Conservation (phyloP, 2,888 invertebrate genomes). For the Dicycla oo region DNA sequence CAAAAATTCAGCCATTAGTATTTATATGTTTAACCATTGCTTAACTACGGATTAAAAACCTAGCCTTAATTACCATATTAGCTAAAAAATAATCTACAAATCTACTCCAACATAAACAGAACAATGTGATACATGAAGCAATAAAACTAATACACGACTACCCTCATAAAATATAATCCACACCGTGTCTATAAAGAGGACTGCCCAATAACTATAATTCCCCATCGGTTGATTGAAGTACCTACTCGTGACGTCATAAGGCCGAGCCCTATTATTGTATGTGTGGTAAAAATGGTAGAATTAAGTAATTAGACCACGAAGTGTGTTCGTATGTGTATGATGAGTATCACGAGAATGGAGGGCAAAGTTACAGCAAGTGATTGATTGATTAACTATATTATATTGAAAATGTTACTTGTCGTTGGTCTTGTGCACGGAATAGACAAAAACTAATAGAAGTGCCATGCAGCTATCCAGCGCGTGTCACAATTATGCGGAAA, state of each 20-base stretch:
- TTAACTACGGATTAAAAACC: conserved; percentile 2
- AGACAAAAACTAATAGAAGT: no score
- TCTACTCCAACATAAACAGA: conserved; percentile 1
- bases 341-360: conserved; percentile 9
- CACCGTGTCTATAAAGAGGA: conserved; percentile 35
- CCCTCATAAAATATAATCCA: conserved; percentile 48
- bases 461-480: no score
- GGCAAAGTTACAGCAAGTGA: neutral
- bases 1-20: no score
- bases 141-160: conserved; percentile 2
- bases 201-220: conserved; percentile 55
- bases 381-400: neutral
- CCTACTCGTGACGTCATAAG: conserved; percentile 51
- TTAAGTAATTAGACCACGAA: conserved; percentile 58
- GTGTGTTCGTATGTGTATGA: conserved; percentile 10
- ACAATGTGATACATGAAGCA: neutral
- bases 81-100: conserved; percentile 5
- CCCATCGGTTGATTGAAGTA: conserved; percentile 51
- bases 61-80: conserved; percentile 13
- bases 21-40: no score
- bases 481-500: no score
- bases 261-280: conserved; percentile 33
- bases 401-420: neutral
- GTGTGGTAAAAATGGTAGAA: conserved; percentile 40
- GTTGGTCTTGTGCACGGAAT: no score